Conservation (phyloP, 2,113 vertebrate genomes). For the Sinocyclocheilus rhinocerous region DNA sequence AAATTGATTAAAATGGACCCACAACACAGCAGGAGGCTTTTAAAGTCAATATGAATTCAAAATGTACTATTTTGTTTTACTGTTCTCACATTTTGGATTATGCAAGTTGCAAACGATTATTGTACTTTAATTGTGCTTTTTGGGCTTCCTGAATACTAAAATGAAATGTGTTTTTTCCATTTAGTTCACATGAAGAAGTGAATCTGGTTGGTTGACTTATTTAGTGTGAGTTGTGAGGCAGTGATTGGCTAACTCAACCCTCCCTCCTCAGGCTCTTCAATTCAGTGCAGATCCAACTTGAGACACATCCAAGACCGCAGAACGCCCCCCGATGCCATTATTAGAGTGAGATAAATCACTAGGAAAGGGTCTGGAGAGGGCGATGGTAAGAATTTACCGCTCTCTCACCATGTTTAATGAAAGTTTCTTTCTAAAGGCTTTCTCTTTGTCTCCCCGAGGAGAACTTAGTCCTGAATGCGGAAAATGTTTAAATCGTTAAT, state of each 20-base stretch:
- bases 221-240: neutral
- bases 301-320: conserved; percentile 39
- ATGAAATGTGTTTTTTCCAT: neutral
- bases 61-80: no score
- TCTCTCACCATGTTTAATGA: conserved; percentile 49
- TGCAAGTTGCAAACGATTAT: neutral
- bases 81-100: neutral
- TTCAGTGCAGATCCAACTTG: conserved; percentile 49
- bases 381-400: conserved; percentile 33
- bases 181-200: conserved; percentile 7
- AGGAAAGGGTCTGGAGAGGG: conserved; percentile 28
- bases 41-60: no score
- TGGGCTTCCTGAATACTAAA: neutral
- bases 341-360: conserved; percentile 40
- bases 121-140: neutral
- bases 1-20: no score
- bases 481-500: conserved; percentile 62
- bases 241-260: neutral
- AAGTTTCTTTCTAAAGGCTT: conserved; percentile 47
- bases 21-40: no score
- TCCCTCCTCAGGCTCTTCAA: conserved; percentile 36
- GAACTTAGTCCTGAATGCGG: conserved; percentile 56
- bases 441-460: conserved; percentile 58
- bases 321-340: conserved; percentile 33
- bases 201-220: neutral